Evolutionary conservation across 2,113 vertebrate genomes (phyloP), one percentile per base, ranked within the genome.

Genomic region (Hippocampus mohnikei): DNA sequence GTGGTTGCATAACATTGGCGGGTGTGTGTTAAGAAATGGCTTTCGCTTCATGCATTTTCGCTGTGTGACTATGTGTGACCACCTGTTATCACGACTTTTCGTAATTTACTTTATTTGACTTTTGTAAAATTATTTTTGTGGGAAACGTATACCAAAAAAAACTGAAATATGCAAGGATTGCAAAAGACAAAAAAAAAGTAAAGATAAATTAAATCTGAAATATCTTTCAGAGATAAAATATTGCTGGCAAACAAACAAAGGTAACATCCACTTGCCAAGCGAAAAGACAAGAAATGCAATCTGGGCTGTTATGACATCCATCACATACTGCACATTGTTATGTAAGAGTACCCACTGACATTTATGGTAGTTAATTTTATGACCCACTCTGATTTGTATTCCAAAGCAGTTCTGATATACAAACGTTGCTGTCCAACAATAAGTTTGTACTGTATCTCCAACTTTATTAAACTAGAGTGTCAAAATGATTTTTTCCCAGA

Each of bases 1-100:
- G 23, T 66, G 60, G 59, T 81, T 82, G 72, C 63, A 55, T 70
- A 81, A 79, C 69, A 29, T 71, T 67, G 1, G 66, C 53, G 27
- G 66, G 21, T 33, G 20, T 5, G 68, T 55, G 25, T 59, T 25
- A 25, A 6, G 23, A 33, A 60, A 5, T 67, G 48, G 23, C 25
- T 59, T 11, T 53, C 66, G 44, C 10, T 72, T 52, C 7, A 65
- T 62, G 15, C 33, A 29, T 48, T 10, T 41, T 64, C 8, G 61
- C 25, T 40, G 29, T 53, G 23, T 56, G 60, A 50, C 12, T 67
- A 27, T 23, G 21, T 56, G 53, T 25, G 53, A 42, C 3, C 42
- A 44, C 10, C 15, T 44, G 1, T 12, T 44, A 44, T 11, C 15
- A 13, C 42, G 2, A 44, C 10, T 44, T 44, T 12, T 11, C 42